Evolutionary conservation across 2,888 invertebrate species (phyloP), one percentile per base, ranked within the genome.

Genomic region (Anoplius nigerrimus): DNA sequence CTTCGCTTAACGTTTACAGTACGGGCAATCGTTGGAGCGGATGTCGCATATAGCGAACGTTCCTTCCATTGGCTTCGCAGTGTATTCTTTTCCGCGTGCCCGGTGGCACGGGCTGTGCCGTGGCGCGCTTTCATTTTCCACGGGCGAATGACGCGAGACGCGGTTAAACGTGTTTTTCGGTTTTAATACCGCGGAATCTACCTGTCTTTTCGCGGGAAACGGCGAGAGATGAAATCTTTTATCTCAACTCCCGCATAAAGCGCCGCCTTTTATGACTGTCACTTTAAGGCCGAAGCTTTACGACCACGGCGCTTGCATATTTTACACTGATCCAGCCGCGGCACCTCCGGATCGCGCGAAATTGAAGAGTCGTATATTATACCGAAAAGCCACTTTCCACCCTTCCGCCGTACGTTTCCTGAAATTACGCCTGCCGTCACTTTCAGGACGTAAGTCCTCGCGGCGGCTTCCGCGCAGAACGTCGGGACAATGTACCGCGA

Each of bases 221-320:
- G 68, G 60, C 55, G 65, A 66, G 46, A 80, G 79, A 81, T 81
- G 81, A 78, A 76, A 79, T 79, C 80, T 79, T 81, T 81, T 80
- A 81, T 81, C 76, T 73, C 72, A 63, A 77, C 74, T 76, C 71
- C 68, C 69, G 79, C 66, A 79, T 74, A 79, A 81, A 82, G 80
- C 80, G 74, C 66, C 69, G 75, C 75, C 79, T 82, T 82, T 83
- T 83, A 83, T 78, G 82, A 81, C 82, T 76, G 81, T 82, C 84
- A 76, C 80, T 83, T 83, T 81, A 81, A 80, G 76, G 72, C 78
- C 76, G 73, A 75, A 70, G 74, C 82, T 82, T 82, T 82, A 82
- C 76, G 74, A 76, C 71, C 74, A 62, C 43, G 63, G 69, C 71
- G 78, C 79, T 80, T 82, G 78, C 84, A 83, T 80, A 80, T 80